phyloP scores from a whole-genome alignment of 2,888 invertebrate species.

The Apocheima hispidaria region DNA sequence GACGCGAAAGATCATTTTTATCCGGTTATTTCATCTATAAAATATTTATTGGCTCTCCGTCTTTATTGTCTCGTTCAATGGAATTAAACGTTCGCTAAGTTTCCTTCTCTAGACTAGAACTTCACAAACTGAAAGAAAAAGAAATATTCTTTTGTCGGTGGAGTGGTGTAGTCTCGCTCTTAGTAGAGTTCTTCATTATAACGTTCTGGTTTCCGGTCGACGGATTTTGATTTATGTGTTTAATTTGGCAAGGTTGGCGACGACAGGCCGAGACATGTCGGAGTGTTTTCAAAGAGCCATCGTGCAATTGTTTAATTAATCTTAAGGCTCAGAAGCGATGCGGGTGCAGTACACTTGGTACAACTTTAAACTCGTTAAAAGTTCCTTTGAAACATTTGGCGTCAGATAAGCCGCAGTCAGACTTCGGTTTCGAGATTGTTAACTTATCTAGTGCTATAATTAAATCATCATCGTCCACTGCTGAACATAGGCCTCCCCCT shows the following conservation, averaged over 20 bases:
- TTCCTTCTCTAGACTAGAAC: constrained; percentile 35
- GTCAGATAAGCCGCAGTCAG: constrained; percentile 85
- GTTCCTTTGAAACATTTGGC: constrained; percentile 85
- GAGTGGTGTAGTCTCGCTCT: constrained; percentile 60
- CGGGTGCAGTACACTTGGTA: constrained; percentile 82
- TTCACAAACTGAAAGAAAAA: constrained; percentile 59
- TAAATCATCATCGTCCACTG: no score
- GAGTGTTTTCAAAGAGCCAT: constrained; percentile 85
- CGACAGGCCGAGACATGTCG: constrained; percentile 85
- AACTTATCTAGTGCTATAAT: constrained; percentile 83
- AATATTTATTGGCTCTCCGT: constrained; percentile 45
- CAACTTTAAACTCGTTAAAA: constrained; percentile 86
- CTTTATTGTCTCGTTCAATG: constrained; percentile 45
- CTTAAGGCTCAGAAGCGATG: constrained; percentile 79
- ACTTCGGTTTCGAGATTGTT: constrained; percentile 80
- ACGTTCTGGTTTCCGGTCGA: constrained; percentile 80
- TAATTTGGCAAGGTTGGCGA: constrained; percentile 85
- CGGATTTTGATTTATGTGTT: constrained; percentile 84
- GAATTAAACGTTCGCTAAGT: constrained; percentile 40
- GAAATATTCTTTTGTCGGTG: constrained; percentile 61
- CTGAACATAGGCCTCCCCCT: no score
- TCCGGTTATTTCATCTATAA: constrained; percentile 42
- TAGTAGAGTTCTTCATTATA: constrained; percentile 77
- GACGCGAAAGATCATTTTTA: constrained; percentile 44
- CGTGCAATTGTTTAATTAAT: constrained; percentile 86